phyloP scores from a whole-genome alignment of 2,888 invertebrate genomes.

The Cryptophagus acutangulus region DNA sequence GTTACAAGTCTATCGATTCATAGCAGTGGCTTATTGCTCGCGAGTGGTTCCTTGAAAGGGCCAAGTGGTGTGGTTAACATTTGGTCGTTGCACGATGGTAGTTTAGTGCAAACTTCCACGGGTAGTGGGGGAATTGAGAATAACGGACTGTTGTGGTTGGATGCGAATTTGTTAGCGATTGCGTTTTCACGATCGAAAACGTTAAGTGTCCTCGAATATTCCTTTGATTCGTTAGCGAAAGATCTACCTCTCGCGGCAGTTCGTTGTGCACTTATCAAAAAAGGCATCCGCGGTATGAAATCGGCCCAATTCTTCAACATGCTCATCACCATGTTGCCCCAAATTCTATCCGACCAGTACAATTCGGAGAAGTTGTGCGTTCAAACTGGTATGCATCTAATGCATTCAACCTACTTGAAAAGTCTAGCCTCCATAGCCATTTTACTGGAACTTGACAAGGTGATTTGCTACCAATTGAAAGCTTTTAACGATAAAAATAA shows the following conservation, averaged over 20 bases:
- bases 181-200: slow-evolving; percentile 55
- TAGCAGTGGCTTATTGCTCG: slow-evolving; percentile 51
- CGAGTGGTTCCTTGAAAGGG: slow-evolving; percentile 51
- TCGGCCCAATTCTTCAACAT: slow-evolving; percentile 53
- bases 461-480: slow-evolving; percentile 49
- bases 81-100: slow-evolving; percentile 58
- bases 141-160: slow-evolving; percentile 52
- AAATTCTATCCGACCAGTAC: slow-evolving; percentile 52
- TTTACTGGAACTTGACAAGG: slow-evolving; percentile 52
- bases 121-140: slow-evolving; percentile 50
- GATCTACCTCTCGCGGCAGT: slow-evolving; percentile 51
- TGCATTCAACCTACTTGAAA: slow-evolving; percentile 57
- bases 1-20: slow-evolving; percentile 53
- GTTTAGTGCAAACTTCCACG: slow-evolving; percentile 52
- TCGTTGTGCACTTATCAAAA: slow-evolving; percentile 49
- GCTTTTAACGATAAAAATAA: slow-evolving; percentile 48
- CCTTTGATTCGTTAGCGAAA: slow-evolving; percentile 45
- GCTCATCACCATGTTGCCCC: slow-evolving; percentile 50
- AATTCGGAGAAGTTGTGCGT: slow-evolving; percentile 55
- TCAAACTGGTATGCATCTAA: slow-evolving; percentile 54
- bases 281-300: slow-evolving; percentile 53
- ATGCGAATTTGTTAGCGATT: slow-evolving; percentile 49
- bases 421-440: slow-evolving; percentile 53
- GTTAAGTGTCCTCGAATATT: slow-evolving; percentile 49
- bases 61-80: slow-evolving; percentile 54